Conservation (phyloP, 2,888 invertebrate genomes). For the Lithophane socia region DNA sequence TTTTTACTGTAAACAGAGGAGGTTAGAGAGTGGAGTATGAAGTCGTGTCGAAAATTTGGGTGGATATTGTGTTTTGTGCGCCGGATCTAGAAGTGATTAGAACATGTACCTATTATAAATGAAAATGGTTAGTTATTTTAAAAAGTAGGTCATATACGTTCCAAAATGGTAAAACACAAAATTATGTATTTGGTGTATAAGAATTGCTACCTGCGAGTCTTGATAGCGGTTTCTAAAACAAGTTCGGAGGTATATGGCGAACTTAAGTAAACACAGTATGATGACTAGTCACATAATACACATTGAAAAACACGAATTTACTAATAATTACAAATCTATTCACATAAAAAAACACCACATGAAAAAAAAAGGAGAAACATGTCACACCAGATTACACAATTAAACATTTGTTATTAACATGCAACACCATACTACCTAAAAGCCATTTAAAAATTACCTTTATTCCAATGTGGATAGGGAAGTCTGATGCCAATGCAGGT, state of each 20-base stretch:
- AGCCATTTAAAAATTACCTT: constrained; percentile 85
- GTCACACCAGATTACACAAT: background rate
- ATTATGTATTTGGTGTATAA: background rate
- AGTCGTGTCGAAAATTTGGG: constrained; percentile 46
- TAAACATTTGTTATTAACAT: background rate
- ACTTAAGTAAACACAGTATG: background rate
- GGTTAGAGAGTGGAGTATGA: constrained; percentile 58
- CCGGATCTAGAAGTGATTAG: constrained; percentile 20
- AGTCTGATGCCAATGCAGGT: constrained; percentile 91
- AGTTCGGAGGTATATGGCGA: background rate
- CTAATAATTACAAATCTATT: background rate
- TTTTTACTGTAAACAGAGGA: constrained; percentile 79
- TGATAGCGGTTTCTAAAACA: background rate
- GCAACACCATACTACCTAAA: background rate
- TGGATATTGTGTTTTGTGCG: constrained; percentile 11
- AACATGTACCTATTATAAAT: constrained; percentile 12
- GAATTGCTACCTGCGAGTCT: background rate
- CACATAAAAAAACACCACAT: background rate
- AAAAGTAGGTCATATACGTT: background rate
- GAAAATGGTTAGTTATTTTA: constrained; percentile 4
- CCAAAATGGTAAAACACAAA: background rate
- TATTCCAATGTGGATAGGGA: constrained; percentile 92
- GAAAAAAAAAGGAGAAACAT: background rate
- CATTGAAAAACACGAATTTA: background rate
- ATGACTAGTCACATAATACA: background rate